Evolutionary conservation across 2,797 vertebrate genomes (phyloP), one percentile per base, ranked within the genome.

Genomic region (Malacoctenus gilli): DNA sequence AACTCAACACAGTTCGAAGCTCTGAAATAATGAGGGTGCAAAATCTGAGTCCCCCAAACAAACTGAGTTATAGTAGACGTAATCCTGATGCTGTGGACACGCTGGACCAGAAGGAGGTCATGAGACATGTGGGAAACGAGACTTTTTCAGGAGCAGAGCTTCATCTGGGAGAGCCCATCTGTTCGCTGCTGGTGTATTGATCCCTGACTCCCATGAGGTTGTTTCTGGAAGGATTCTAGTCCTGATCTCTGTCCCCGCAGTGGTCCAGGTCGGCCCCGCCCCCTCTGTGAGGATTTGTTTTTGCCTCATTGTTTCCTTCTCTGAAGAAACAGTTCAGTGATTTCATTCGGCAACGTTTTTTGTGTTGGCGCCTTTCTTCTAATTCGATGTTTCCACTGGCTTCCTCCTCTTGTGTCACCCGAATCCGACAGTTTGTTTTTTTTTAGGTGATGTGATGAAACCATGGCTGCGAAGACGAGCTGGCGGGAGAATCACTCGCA

Each of bases 181-280:
- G 73, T 83, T 82, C 54, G 57, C 73, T 59, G 49, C 67, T 36
- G 67, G 8, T n/a, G 38, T 80, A 89, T 85, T 69, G 85, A 90
- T 90, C 68, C 44, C 30, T 20, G 69, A 87, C 85, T 79, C 73
- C 73, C 84, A 85, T 84, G 82, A 80, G 80, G 67, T 57, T 57
- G 46, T 82, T 79, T 80, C 68, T 86, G 72, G 68, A 74, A 73
- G 58, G 75, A 75, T 84, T 85, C 31, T 58, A 22, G 13, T 22
- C 50, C 30, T 41, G 58, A 69, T 40, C 43, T 63, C 50, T 47
- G 55, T 51, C 64, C 59, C 12, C 4, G 5, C 14, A 34, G 30
- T 61, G 38, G 35, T 44, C 54, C 35, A 32, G 40, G 15, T 15
- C 43, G 55, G 59, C 47, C 54, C 53, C 18, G 19, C 15, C 16